phyloP scores from a whole-genome alignment of 37 sponge, comb jelly and placozoan genomes.

The Geodia barretti region DNA sequence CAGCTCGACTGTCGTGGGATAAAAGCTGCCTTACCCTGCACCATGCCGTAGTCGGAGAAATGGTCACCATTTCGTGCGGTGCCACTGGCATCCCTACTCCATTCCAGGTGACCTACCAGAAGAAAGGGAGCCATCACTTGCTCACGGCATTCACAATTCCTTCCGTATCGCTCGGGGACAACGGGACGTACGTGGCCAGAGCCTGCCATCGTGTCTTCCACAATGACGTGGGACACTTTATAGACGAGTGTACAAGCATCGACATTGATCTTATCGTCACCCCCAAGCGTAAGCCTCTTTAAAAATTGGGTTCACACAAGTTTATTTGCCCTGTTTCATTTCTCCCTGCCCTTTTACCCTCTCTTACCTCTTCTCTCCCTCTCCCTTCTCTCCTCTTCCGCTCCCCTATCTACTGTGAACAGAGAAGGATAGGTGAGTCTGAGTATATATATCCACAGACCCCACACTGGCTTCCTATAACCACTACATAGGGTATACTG shows the following conservation, averaged over 20 bases:
- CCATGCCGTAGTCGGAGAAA: neutral
- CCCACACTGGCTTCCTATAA: too few species aligned
- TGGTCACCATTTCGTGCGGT: neutral
- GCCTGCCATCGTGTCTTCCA: neutral
- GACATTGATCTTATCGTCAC: neutral
- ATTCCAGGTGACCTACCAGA: too few species aligned
- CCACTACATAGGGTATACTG: too few species aligned
- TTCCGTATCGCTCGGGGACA: neutral
- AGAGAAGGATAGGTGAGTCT: neutral
- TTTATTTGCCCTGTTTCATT: neutral
- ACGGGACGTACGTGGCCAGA: neutral
- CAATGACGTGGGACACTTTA: neutral
- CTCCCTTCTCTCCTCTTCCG: neutral
- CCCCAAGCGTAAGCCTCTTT: neutral
- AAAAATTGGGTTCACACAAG: neutral
- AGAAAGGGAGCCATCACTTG: too few species aligned
- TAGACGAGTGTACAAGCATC: neutral
- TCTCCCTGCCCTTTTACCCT: neutral
- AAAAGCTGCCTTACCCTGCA: neutral
- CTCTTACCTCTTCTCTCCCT: neutral
- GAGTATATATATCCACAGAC: too few species aligned
- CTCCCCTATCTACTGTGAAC: neutral
- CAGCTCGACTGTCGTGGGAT: too few species aligned
- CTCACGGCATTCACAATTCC: too few species aligned
- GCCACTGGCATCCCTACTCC: conserved; percentile 8